Base-by-base conservation (phyloP, 1,140 invertebrate genomes). In the Limonius californicus region DNA sequence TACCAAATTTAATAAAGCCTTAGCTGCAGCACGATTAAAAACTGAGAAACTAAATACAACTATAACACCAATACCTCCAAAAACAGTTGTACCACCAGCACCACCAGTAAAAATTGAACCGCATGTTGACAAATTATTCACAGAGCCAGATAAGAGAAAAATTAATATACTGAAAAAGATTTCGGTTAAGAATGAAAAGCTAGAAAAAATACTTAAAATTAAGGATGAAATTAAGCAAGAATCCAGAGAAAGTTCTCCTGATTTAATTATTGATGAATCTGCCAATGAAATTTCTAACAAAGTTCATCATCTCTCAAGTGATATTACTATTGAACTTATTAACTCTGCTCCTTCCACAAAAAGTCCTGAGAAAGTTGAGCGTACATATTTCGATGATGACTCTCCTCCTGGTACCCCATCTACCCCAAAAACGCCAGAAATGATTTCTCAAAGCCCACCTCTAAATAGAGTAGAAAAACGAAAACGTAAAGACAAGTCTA, bases 81-180 rank as follows among this genome's bases (percentile, higher is more conserved):
- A 73, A 63, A 53, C 63, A n/a, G 9, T 6, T n/a, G n/a, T 55
- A 1, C 6, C 53, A 55, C 59, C 39, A 47, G 8, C 27, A 63
- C 21, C 27, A 16, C 20, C 27, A 55, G 30, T 11, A 30, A 23
- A 55, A 55, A 14, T 19, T 30, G 63, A 63, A 19, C 47, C 65
- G 35, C 63, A 79, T 59, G 80, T 87, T 35, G 86, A 85, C 68
- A 90, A 91, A 78, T 73, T 92, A 16, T 82, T 85, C 0, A 86
- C 83, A 1, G 89, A 92, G 74, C 89, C 89, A 0, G 88, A 92
- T 72, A 89, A 86, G 74, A 88, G 87, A 73, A 92, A 92, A 75
- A 75, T 91, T 19, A 92, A 91, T 78, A 90, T 92, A 72, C 90
- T 92, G 68, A 92, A 91, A 72, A 91, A 91, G 77, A 89, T 92